Evolutionary conservation across 2,113 vertebrate genomes (phyloP), one percentile per base, ranked within the genome.

Genomic region (Melospiza melodia): DNA sequence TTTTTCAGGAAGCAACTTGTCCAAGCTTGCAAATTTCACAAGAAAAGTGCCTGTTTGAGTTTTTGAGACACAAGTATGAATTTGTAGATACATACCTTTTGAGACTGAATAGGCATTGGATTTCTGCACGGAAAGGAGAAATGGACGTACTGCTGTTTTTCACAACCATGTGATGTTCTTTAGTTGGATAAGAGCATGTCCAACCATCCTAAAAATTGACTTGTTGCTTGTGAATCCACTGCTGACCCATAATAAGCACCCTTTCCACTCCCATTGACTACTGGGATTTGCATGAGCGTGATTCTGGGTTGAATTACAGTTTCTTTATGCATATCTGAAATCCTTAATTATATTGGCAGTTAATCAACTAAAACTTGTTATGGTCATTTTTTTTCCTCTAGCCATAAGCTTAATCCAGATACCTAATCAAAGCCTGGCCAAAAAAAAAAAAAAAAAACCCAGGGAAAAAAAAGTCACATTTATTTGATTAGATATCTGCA

Each of bases 401-500:
- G 30, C 61, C 3, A 2, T 88, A 74, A 76, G 65, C 37, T 84
- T 80, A 82, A 65, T 71, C 31, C 39, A 83, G 57, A 52, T 77
- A 85, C 78, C 83, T 75, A 87, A 95, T 93, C 61, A 57, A 28
- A 23, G 24, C 10, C 3, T 76, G 37, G 57, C 18, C 49, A 80
- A 67, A 83, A 63, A 90, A 84, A 21, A 41, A 27, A 35, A 7
- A 23, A 10, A 33, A 19, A 28, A 28, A 10, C 9, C 16, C 16
- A 30, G 4, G 14, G 21, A 33, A 33, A 54, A 74, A 62, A 69
- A 44, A 48, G 25, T 65, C 69, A 7, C 27, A 49, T 90, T 90
- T 90, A 66, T 94, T 95, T 94, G 86, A 89, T 90, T 83, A 75
- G 80, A 10, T 92, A 83, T 93, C 66, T 94, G 24, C 74, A 67